Conservation (phyloP, 2,113 vertebrate genomes). For the Eudyptes chrysolophus region DNA sequence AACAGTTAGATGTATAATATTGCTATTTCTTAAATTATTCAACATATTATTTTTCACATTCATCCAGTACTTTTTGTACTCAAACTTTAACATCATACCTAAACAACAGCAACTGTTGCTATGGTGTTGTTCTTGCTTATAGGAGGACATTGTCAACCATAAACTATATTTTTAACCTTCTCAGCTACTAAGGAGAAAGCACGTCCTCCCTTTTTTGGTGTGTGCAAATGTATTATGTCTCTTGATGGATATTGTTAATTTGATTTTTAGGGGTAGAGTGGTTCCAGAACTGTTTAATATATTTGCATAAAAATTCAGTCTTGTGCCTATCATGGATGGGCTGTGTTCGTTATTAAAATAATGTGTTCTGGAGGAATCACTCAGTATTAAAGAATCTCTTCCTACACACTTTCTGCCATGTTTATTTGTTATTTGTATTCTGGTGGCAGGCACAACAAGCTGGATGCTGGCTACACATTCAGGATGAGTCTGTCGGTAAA, state of each 20-base stretch:
- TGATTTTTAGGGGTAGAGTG: slow-evolving; percentile 16
- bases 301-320: slow-evolving; percentile 25
- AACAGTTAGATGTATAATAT: background rate
- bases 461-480: background rate
- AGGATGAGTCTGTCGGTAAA: background rate
- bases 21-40: background rate
- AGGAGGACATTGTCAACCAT: background rate
- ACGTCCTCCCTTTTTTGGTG: background rate
- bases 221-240: background rate
- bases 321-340: slow-evolving; percentile 7
- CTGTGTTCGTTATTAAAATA: slow-evolving; percentile 29
- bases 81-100: background rate
- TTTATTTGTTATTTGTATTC: slow-evolving; percentile 6
- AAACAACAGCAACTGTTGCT: slow-evolving; percentile 14
- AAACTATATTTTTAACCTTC: background rate
- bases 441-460: background rate
- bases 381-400: background rate
- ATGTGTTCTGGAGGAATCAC: background rate
- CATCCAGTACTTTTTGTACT: background rate
- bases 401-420: background rate
- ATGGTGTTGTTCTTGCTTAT: background rate
- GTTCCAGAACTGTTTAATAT: slow-evolving; percentile 2
- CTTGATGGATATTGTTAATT: slow-evolving; percentile 12
- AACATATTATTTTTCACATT: background rate
- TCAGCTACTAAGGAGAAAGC: background rate